phyloP scores from a whole-genome alignment of 2,888 invertebrate genomes.

The Esperia sulphurella region DNA sequence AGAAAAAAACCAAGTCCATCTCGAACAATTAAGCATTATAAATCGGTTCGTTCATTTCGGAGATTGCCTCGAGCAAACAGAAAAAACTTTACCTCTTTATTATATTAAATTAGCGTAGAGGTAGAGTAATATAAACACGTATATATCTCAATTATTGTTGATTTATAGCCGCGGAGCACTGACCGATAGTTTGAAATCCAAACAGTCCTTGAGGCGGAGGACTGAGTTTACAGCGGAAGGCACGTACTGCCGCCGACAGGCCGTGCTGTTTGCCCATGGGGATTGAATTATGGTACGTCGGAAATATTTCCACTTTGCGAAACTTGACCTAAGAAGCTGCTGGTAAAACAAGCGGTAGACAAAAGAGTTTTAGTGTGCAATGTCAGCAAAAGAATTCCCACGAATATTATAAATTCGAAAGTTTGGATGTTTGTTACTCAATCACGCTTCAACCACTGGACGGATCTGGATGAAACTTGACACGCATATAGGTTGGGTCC shows the following conservation, averaged over 20 bases:
- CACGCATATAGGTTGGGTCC: too few species aligned
- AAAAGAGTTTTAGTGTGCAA: too few species aligned
- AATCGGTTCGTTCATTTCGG: neutral
- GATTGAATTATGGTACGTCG: neutral
- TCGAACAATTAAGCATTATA: neutral
- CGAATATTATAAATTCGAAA: too few species aligned
- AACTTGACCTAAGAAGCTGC: too few species aligned
- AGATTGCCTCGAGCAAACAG: neutral
- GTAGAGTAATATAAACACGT: neutral
- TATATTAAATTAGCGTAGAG: too few species aligned
- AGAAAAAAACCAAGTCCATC: too few species aligned
- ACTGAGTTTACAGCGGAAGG: slow-evolving; percentile 56
- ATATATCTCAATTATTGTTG: neutral
- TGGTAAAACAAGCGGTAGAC: too few species aligned
- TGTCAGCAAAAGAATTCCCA: too few species aligned
- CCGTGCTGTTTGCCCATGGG: slow-evolving; percentile 32
- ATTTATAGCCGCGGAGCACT: slow-evolving; percentile 24
- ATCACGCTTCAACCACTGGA: too few species aligned
- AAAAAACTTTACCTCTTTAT: neutral
- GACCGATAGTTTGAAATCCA: slow-evolving; percentile 46
- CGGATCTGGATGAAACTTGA: too few species aligned
- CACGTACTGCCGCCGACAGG: slow-evolving; percentile 42
- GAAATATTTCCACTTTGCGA: too few species aligned
- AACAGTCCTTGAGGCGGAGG: slow-evolving; percentile 44
- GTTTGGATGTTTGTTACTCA: too few species aligned